Percentiles rank a stretch among this genome's conserved stretches.
Conservation (phyloP, 1,140 invertebrate species). For the Pollicipes pollicipes region DNA sequence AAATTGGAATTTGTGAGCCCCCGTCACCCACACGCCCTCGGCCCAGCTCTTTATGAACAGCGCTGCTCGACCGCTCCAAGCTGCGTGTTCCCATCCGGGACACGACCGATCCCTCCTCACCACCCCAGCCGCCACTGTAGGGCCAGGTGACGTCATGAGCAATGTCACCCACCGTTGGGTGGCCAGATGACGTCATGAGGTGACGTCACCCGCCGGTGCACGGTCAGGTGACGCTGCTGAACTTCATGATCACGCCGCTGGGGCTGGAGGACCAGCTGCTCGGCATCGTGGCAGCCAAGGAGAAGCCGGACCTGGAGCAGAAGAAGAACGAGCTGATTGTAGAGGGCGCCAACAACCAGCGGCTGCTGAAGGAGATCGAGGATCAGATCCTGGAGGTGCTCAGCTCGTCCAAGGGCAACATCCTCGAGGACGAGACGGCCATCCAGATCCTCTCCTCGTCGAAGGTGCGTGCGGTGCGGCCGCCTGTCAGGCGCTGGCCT, state of each 20-base stretch:
- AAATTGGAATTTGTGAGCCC: no score
- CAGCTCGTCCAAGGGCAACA: constrained; percentile 77
- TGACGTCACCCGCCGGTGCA: no score
- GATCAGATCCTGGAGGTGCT: constrained; percentile 81
- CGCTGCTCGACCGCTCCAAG: no score
- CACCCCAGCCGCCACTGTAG: no score
- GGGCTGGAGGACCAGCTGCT: constrained; percentile 81
- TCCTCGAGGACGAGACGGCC: constrained; percentile 88
- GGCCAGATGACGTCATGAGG: no score
- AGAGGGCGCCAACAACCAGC: constrained; percentile 74
- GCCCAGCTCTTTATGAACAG: no score
- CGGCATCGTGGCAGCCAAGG: constrained; percentile 78
- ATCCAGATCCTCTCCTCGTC: constrained; percentile 83
- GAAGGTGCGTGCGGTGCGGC: constrained; percentile 40
- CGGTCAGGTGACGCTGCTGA: constrained; percentile 60
- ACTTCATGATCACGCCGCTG: constrained; percentile 90
- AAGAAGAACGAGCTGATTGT: constrained; percentile 82
- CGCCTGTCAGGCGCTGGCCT: no score
- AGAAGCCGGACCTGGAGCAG: constrained; percentile 73
- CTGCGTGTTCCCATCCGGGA: no score
- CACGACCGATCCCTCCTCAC: no score
- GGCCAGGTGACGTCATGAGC: no score
- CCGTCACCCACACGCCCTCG: no score
- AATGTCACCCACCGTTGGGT: no score
- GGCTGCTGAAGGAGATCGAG: constrained; percentile 79